Percentiles rank a stretch among this genome's conserved stretches.
These are phyloP conservation scores for Chaetogeoica ovagalla DNA, from an alignment of 2,888 invertebrate species.

Conservation along the genomic window DNA sequence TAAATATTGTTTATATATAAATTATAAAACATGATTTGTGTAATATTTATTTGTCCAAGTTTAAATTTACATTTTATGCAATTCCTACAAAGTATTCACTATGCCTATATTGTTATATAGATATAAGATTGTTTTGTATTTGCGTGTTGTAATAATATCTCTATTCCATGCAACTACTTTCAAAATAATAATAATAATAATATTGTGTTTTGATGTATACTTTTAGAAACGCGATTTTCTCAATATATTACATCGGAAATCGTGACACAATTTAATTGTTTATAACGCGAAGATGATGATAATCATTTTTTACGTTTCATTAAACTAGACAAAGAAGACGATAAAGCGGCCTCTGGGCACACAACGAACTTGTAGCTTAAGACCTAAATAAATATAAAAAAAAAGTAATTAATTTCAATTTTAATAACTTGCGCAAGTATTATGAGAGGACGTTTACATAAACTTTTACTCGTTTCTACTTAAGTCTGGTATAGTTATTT, in stretches of 20 bases:
- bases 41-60: too few species aligned
- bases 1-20: too few species aligned
- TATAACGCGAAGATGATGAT: background rate
- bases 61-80: too few species aligned
- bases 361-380: background rate
- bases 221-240: too few species aligned
- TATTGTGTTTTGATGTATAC: too few species aligned
- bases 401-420: slow-evolving; percentile 35
- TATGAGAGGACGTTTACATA: background rate
- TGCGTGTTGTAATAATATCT: too few species aligned
- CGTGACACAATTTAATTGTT: background rate
- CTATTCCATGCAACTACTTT: too few species aligned
- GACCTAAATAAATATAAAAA: background rate
- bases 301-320: background rate
- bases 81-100: too few species aligned
- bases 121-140: too few species aligned
- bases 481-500: slow-evolving; percentile 12
- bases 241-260: background rate
- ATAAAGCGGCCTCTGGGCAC: background rate
- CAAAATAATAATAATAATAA: too few species aligned
- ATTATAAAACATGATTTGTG: too few species aligned
- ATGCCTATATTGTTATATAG: too few species aligned
- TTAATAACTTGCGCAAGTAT: slow-evolving; percentile 12
- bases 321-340: background rate
- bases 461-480: slow-evolving; percentile 14